Conservation (phyloP, 2,888 invertebrate species). For the Leptura quadrifasciata region DNA sequence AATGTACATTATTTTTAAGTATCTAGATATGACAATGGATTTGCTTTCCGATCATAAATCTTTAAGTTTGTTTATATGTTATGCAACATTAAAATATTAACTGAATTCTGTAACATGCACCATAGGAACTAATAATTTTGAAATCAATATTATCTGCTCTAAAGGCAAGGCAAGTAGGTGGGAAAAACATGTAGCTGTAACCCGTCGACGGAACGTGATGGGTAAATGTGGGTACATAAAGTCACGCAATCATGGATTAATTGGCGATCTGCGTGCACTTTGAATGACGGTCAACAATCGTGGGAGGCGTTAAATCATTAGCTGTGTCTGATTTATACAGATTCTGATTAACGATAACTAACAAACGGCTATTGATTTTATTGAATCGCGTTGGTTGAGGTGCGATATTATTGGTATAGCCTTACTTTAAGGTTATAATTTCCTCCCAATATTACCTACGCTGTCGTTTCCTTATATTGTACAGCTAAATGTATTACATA, state of each 20-base stretch:
- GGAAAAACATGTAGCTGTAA: conserved; percentile 20
- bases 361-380: conserved; percentile 42
- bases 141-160: conserved; percentile 21
- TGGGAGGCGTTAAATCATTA: conserved; percentile 67
- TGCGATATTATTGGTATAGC: conserved; percentile 10
- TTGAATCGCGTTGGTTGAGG: conserved; percentile 17
- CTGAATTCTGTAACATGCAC: neutral
- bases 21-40: neutral
- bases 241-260: conserved; percentile 63
- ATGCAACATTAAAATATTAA: neutral
- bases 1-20: neutral
- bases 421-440: conserved; percentile 13
- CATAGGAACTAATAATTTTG: conserved; percentile 9
- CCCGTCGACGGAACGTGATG: conserved; percentile 53
- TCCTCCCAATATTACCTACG: neutral
- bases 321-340: conserved; percentile 63
- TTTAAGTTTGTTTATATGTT: neutral
- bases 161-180: conserved; percentile 27
- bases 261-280: conserved; percentile 63
- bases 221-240: conserved; percentile 61
- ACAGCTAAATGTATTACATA: neutral
- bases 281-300: conserved; percentile 63
- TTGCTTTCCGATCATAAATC: neutral
- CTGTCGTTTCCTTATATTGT: neutral
- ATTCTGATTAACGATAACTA: conserved; percentile 52